Evolutionary conservation across 2,113 vertebrate species (phyloP).

Genomic region (Peromyscus polionotus): DNA sequence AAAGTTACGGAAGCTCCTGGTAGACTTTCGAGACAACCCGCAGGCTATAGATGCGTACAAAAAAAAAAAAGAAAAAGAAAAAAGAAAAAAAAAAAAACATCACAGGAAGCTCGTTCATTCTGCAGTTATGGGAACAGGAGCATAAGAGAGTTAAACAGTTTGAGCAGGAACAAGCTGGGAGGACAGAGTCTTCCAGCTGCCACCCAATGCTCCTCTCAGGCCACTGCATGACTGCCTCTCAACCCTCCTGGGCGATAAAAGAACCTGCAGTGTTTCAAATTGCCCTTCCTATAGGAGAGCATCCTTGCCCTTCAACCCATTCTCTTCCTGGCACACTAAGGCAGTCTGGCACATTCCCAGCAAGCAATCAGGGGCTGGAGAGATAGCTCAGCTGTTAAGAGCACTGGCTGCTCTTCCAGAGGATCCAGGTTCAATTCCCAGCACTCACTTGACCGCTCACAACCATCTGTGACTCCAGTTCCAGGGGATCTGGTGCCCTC

Average conservation of each 20-base stretch:
- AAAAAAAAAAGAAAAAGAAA: neutral
- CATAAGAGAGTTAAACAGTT: conserved; percentile 3
- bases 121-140: too few relatives aligned
- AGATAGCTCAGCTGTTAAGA: neutral
- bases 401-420: neutral
- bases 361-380: neutral
- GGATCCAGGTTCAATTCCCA: neutral
- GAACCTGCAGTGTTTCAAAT: neutral
- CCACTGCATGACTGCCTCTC: neutral
- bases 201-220: neutral
- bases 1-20: conserved; percentile 14
- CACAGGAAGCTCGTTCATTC: too few relatives aligned
- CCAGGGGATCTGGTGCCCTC: neutral
- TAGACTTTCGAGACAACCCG: conserved; percentile 33
- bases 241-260: neutral
- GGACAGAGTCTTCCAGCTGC: neutral
- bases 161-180: neutral
- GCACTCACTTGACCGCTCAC: neutral
- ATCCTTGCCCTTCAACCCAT: neutral
- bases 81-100: neutral
- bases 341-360: neutral
- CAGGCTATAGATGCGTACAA: conserved; percentile 17
- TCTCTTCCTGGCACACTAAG: neutral
- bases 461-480: neutral
- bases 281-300: neutral